A percentile compares a stretch with the other conserved stretches of the same genome.
phyloP scores from a whole-genome alignment of 2,113 vertebrate species.

The Coptodon bakossiorum region DNA sequence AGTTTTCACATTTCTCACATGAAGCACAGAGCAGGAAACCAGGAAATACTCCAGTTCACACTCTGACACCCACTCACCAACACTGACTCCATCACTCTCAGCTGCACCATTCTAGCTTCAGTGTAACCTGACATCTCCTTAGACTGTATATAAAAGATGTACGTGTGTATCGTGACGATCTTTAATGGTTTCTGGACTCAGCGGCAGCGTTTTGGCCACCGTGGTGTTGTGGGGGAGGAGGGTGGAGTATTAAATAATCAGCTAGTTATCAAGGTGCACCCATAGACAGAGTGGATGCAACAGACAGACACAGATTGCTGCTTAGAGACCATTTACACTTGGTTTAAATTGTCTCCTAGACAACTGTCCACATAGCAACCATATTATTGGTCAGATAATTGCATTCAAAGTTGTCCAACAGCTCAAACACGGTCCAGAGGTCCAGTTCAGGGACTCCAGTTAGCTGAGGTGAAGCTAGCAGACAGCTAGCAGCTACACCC shows the following conservation, averaged over 20 bases:
- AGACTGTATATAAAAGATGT: not conserved
- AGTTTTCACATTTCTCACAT: not conserved
- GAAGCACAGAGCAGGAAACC: not conserved
- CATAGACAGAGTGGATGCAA: not conserved
- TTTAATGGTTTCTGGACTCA: not conserved
- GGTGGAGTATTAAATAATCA: not conserved
- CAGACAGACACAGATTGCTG: not conserved
- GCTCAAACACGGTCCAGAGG: not conserved
- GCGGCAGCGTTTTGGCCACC: not conserved
- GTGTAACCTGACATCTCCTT: not conserved
- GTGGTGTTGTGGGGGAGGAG: not conserved
- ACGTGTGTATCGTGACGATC: rapidly evolving
- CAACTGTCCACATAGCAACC: not conserved
- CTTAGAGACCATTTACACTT: not conserved
- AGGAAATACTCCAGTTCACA: not conserved
- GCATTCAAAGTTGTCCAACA: not conserved
- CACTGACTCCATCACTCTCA: not conserved
- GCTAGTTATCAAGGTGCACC: not conserved
- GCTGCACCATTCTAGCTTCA: not conserved
- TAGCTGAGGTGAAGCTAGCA: not conserved
- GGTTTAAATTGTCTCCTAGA: not conserved
- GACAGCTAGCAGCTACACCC: not conserved
- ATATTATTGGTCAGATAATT: not conserved
- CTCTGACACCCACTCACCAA: not conserved
- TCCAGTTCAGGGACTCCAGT: not conserved